Evolutionary conservation across 2,113 vertebrate genomes (phyloP).

Genomic region (Todiramphus chloris): DNA sequence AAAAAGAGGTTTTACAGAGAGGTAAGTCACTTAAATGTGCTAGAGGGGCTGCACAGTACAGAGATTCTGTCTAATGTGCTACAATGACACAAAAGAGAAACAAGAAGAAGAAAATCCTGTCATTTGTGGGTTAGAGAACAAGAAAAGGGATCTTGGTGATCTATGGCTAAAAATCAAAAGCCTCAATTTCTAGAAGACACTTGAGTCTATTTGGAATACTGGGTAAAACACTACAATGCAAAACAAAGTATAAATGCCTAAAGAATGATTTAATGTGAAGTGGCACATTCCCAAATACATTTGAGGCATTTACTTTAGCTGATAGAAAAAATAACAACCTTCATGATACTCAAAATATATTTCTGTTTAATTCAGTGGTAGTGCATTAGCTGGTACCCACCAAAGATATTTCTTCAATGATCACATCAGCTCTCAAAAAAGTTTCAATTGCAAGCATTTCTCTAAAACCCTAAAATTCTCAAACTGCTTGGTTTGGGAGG

Average conservation of each 20-base stretch:
- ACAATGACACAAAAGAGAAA: background rate
- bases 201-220: background rate
- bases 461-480: background rate
- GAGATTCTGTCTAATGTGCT: background rate
- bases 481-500: background rate
- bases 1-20: background rate
- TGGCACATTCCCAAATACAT: background rate
- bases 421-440: background rate
- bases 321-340: background rate
- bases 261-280: background rate
- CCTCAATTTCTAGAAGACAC: background rate
- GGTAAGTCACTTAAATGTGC: background rate
- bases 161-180: background rate
- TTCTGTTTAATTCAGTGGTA: background rate
- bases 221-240: background rate
- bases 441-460: background rate
- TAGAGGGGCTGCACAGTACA: background rate
- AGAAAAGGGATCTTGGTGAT: background rate
- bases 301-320: background rate
- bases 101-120: background rate
- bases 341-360: background rate
- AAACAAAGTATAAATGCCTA: background rate
- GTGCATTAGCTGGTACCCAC: background rate
- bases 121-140: background rate
- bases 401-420: background rate